Conservation (phyloP, 1,140 invertebrate genomes). For the Heliconius hewitsoni region DNA sequence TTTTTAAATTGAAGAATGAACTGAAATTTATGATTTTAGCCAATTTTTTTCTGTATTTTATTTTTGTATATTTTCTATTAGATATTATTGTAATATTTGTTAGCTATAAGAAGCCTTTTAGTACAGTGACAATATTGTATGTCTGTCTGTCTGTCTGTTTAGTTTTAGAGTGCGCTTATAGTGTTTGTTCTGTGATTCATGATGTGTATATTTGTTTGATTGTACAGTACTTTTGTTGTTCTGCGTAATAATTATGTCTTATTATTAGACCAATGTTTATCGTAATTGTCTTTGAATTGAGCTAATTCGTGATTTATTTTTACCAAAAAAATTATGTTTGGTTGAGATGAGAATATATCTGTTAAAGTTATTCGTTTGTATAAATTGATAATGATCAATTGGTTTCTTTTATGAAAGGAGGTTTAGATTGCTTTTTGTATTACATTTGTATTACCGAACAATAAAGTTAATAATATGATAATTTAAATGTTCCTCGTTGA, state of each 20-base stretch:
- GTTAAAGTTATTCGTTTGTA: neutral
- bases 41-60: neutral
- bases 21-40: conserved; percentile 6
- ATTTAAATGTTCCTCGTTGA: too few relatives aligned
- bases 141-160: neutral
- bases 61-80: conserved; percentile 10
- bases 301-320: conserved; percentile 25
- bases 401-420: too few relatives aligned
- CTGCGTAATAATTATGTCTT: conserved; percentile 16
- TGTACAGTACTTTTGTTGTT: conserved; percentile 22
- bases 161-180: conserved; percentile 12
- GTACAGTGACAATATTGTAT: conserved; percentile 8
- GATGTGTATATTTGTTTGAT: conserved; percentile 27
- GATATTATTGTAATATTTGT: conserved; percentile 7
- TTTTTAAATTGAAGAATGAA: conserved; percentile 20
- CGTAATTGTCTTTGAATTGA: conserved; percentile 22
- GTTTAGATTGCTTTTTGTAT: too few relatives aligned
- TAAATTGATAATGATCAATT: too few relatives aligned
- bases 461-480: too few relatives aligned
- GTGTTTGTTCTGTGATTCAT: conserved; percentile 35
- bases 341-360: conserved; percentile 21
- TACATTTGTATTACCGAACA: too few relatives aligned
- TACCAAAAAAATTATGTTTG: conserved; percentile 34
- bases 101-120: conserved; percentile 6
- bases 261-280: conserved; percentile 22